Conservation (phyloP, 1,140 invertebrate genomes). For the Pristionchus pacificus region DNA sequence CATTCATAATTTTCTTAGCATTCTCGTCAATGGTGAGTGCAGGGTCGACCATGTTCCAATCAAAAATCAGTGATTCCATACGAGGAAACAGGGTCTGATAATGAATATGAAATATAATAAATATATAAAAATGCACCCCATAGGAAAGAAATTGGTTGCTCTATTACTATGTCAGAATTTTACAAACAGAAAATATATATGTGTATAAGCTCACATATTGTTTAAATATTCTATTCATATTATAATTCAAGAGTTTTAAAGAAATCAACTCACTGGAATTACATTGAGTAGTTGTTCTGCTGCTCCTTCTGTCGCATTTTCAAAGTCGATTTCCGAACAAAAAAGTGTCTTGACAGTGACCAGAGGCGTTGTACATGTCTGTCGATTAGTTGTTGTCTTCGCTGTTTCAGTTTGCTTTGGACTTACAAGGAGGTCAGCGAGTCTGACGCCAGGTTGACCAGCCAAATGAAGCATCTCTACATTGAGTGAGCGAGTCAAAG, state of each 20-base stretch:
- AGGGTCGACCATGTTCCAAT: conserved; percentile 27
- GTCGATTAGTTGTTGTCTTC: not conserved
- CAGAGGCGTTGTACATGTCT: not conserved
- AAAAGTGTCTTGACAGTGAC: not conserved
- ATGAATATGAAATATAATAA: not conserved
- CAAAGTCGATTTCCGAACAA: not conserved
- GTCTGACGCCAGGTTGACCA: conserved; percentile 13
- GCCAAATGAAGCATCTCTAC: conserved; percentile 9
- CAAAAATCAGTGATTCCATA: conserved; percentile 10
- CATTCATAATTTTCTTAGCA: conserved; percentile 12
- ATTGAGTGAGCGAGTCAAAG: conserved; percentile 1
- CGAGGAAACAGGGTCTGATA: conserved; percentile 11
- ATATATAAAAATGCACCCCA: not conserved
- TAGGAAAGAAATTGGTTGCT: conserved; percentile 5
- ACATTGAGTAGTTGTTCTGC: not conserved
- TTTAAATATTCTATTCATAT: not conserved
- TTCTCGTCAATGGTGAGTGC: conserved; percentile 2
- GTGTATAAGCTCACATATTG: not conserved
- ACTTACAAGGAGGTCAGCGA: not conserved
- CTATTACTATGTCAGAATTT: conserved; percentile 13
- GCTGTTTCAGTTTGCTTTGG: not conserved
- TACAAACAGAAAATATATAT: conserved; percentile 18
- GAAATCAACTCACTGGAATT: not conserved
- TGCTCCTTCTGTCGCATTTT: not conserved
- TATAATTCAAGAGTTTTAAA: too few species aligned